These are phyloP conservation scores for Montipora foliosa DNA, from an alignment of 64 coral and sea anemone genomes.

Conservation along the genomic window DNA sequence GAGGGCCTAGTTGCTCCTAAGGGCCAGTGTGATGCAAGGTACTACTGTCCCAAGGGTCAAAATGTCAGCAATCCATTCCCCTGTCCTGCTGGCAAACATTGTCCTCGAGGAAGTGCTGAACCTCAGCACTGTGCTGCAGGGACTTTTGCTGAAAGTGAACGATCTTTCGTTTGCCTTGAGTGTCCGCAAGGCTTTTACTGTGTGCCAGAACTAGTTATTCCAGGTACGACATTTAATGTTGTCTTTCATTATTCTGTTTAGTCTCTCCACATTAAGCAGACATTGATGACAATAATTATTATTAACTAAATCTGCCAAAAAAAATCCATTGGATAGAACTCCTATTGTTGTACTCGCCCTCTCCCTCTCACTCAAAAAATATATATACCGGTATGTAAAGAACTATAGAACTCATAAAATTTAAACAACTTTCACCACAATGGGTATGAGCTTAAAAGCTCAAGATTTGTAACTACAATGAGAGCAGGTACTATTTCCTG, in stretches of 20 bases:
- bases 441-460: no score
- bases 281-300: no score
- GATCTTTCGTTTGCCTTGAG: conserved; percentile 52
- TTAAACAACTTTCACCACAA: no score
- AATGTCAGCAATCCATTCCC: conserved; percentile 67
- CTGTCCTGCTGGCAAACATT: conserved; percentile 80
- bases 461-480: background rate
- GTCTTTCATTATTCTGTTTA: background rate
- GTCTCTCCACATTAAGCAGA: background rate
- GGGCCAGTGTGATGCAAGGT: conserved; percentile 80
- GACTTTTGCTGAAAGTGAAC: conserved; percentile 71
- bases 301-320: no score
- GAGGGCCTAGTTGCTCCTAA: conserved; percentile 80
- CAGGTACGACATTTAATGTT: conserved; percentile 56
- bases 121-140: conserved; percentile 68
- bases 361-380: no score
- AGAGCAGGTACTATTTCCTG: background rate
- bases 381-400: no score
- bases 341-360: no score
- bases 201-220: conserved; percentile 60
- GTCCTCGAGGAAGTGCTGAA: conserved; percentile 70
- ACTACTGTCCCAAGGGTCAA: conserved; percentile 83
- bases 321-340: no score
- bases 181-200: conserved; percentile 88
- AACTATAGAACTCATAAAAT: no score